Conservation (phyloP, 2,797 vertebrate genomes). For the Atherinosoma microstoma region DNA sequence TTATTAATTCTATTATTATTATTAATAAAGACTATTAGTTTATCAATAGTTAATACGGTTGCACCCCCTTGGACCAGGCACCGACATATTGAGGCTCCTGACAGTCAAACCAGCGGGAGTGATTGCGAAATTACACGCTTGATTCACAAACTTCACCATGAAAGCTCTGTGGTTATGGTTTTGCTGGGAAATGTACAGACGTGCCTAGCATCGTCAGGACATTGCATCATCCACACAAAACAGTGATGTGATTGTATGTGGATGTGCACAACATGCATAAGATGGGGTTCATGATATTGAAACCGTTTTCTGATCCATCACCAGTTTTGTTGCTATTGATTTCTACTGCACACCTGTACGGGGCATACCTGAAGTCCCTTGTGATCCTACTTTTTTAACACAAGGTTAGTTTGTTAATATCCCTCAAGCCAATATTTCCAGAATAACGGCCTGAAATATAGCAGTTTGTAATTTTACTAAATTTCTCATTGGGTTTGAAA, state of each 20-base stretch:
- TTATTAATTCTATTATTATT: too few relatives aligned
- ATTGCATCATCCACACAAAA: constrained; percentile 31
- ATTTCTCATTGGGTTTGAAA: not conserved
- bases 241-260: not conserved
- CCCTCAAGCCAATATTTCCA: too few relatives aligned
- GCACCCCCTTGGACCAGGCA: too few relatives aligned
- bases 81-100: not conserved
- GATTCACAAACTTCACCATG: constrained; percentile 14
- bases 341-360: not conserved
- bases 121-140: constrained; percentile 24
- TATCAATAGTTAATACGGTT: not conserved
- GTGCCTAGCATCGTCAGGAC: constrained; percentile 31
- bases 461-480: not conserved
- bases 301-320: not conserved
- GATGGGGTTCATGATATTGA: not conserved
- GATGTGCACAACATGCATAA: not conserved
- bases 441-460: too few relatives aligned
- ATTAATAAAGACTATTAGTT: not conserved
- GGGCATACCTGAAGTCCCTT: not conserved
- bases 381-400: not conserved
- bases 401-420: too few relatives aligned
- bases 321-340: not conserved
- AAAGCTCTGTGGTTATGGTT: not conserved
- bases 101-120: too few relatives aligned
- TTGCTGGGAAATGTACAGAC: constrained; percentile 14